phyloP scores from a whole-genome alignment of 2,113 vertebrate species.

The Dinomys branickii region DNA sequence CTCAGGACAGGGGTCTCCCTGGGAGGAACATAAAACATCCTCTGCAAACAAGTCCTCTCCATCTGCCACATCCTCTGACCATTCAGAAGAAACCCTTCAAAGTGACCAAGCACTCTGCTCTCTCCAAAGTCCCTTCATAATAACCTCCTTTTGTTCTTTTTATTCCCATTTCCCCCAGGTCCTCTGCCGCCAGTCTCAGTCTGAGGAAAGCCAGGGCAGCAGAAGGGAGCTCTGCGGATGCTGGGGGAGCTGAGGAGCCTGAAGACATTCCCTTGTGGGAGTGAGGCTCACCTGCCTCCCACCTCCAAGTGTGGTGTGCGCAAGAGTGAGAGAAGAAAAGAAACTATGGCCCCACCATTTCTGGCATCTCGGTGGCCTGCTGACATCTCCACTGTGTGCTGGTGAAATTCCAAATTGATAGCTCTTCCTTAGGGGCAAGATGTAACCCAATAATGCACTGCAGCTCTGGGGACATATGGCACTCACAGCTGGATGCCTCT shows the following conservation, averaged over 20 bases:
- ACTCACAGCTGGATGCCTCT: not conserved
- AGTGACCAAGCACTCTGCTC: fast-evolving
- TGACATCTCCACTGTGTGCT: fast-evolving
- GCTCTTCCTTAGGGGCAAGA: not conserved
- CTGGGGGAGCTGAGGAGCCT: not conserved
- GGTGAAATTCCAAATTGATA: not conserved
- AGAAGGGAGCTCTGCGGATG: fast-evolving
- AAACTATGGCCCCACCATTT: fast-evolving
- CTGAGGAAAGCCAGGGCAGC: not conserved
- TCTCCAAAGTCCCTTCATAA: not conserved
- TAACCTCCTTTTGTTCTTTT: not conserved
- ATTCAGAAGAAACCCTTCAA: fast-evolving
- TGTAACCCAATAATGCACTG: fast-evolving
- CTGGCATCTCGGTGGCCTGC: not conserved
- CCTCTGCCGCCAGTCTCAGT: not conserved
- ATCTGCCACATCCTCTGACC: not conserved
- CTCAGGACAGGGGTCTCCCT: fast-evolving
- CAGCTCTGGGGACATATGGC: not conserved
- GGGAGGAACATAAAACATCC: no score
- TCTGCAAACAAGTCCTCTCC: not conserved
- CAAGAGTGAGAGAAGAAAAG: not conserved
- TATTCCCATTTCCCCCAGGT: not conserved
- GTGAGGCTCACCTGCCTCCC: fast-evolving
- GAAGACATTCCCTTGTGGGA: not conserved
- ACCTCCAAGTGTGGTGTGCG: no score